Evolutionary conservation across 2,113 vertebrate species (phyloP), one percentile per base, ranked within the genome.

Genomic region (Caloenas nicobarica): DNA sequence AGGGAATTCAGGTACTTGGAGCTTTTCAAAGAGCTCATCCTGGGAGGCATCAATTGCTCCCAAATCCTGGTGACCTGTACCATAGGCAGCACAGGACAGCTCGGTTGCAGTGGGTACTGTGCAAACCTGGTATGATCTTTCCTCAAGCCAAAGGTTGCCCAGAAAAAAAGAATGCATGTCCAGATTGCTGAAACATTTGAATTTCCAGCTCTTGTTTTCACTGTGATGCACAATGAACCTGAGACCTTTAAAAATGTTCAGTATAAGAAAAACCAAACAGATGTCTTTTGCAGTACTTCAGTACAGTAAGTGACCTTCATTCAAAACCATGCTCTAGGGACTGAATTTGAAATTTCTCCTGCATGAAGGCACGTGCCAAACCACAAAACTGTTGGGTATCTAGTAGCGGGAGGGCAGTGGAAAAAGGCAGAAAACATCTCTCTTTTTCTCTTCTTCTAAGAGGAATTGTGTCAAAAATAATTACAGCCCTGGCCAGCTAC

Each of bases 341-440:
- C 65, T 92, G 93, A 81, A 94, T 87, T 71, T 68, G 34, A 90
- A 76, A 28, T 46, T 86, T 72, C 61, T 91, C 86, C n/a, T 68
- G 29, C 1, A 1, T 33, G 21, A 85, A 68, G 17, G 22, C 33
- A 81, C 34, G 22, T 66, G 71, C 79, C 91, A 91, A 96, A 83
- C 83, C 86, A 85, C 91, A 76, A 76, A 84, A 71, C 38, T 38
- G 4, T 53, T 91, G 57, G 28, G 26, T 68, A 77, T 81, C 81
- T 48, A 58, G 9, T 33, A 81, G 68, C 1, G 11, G 23, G 9
- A 78, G 38, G 13, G 28, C 11, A 61, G 26, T 16, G 36, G 40
- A 69, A 88, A 76, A 13, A 18, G 66, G 18, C 11, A 81, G 36
- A 92, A 95, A 81, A 66, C 4, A 33, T 44, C 31, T 88, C 18